phyloP scores from a whole-genome alignment of 2,113 vertebrate genomes.

The Triplophysa siluroides region DNA sequence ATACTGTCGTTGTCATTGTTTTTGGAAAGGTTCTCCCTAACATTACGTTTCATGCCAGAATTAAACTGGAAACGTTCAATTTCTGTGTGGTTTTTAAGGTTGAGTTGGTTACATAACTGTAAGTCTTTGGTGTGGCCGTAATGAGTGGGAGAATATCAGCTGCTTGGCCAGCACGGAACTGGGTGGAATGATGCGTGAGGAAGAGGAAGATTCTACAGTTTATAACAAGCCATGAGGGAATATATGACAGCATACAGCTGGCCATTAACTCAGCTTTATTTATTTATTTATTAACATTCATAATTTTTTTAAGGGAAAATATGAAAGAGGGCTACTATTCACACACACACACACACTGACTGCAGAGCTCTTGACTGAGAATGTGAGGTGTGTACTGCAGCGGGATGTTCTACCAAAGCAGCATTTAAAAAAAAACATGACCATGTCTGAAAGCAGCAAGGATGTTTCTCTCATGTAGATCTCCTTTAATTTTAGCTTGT shows the following conservation, averaged over 20 bases:
- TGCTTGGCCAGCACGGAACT: conserved; percentile 25
- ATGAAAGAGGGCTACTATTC: conserved; percentile 44
- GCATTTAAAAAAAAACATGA: neutral
- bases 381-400: neutral
- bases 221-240: conserved; percentile 51
- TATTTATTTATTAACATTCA: conserved; percentile 46
- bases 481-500: neutral
- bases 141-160: conserved; percentile 35
- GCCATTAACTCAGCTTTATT: conserved; percentile 45
- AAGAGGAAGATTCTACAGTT: conserved; percentile 40
- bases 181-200: conserved; percentile 35
- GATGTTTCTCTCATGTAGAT: neutral
- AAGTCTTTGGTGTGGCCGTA: conserved; percentile 35
- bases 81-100: conserved; percentile 5
- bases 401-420: neutral
- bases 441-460: neutral
- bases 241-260: conserved; percentile 28
- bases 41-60: neutral
- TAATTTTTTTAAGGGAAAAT: conserved; percentile 45
- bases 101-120: conserved; percentile 34
- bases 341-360: conserved; percentile 16
- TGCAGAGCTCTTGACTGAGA: conserved; percentile 5
- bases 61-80: conserved; percentile 1
- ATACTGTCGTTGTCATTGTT: neutral
- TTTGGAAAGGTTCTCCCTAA: neutral